Percentiles rank a stretch among this genome's conserved stretches.
These are phyloP conservation scores for Hypocryptadius cinnamomeus DNA, from an alignment of 2,113 vertebrate species.

Conservation along the genomic window DNA sequence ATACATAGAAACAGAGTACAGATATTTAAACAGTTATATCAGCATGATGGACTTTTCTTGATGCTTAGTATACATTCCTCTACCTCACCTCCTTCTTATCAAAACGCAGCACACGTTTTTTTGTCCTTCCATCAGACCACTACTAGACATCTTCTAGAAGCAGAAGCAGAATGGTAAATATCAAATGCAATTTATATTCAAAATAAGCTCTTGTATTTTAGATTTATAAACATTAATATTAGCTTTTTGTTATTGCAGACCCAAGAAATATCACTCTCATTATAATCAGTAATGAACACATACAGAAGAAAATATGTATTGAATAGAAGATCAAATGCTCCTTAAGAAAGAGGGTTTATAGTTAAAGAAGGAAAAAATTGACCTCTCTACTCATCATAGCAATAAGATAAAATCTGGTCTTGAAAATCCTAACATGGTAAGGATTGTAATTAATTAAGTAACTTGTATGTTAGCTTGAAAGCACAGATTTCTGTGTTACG, in stretches of 20 bases:
- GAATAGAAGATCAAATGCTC: neutral
- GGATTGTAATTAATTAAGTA: neutral
- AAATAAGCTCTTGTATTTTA: neutral
- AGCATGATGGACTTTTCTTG: neutral
- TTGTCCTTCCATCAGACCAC: neutral
- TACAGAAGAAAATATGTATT: neutral
- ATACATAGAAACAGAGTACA: neutral
- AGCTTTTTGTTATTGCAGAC: neutral
- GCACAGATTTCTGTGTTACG: neutral
- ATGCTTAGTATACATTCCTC: neutral
- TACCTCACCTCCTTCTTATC: neutral
- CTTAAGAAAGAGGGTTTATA: neutral
- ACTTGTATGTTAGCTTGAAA: neutral
- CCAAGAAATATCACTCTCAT: neutral
- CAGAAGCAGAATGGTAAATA: neutral
- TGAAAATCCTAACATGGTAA: neutral
- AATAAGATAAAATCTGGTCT: neutral
- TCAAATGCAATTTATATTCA: neutral
- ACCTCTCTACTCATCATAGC: neutral
- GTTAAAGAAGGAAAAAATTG: neutral
- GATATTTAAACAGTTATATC: neutral
- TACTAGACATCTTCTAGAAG: neutral
- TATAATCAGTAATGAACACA: neutral
- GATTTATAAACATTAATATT: neutral
- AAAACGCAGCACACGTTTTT: neutral